A percentile compares a stretch with the other conserved stretches of the same genome.
Conservation (phyloP, 1,140 invertebrate genomes). For the Lucilia cuprina region DNA sequence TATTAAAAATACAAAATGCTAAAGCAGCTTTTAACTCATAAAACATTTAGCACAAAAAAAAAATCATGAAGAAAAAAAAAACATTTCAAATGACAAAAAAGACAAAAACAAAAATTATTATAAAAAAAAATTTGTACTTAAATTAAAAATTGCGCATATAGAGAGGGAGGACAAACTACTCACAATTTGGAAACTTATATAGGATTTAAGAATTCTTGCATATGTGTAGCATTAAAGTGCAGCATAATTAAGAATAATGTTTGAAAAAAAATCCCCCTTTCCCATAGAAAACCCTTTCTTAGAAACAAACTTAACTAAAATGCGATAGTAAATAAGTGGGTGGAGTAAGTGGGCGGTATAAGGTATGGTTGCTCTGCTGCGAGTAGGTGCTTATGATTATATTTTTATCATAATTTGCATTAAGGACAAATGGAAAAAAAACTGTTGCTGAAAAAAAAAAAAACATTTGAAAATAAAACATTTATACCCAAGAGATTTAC, state of each 20-base stretch:
- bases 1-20: conserved; percentile 25
- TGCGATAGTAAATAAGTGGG: neutral
- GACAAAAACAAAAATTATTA: neutral
- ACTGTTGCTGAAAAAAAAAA: neutral
- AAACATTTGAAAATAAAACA: neutral
- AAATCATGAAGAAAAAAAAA: neutral
- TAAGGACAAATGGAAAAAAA: neutral
- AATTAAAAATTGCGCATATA: neutral
- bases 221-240: neutral
- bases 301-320: neutral
- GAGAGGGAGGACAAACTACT: neutral
- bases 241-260: conserved; percentile 3
- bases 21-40: conserved; percentile 40
- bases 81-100: neutral
- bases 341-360: neutral
- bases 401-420: conserved; percentile 9
- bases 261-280: neutral
- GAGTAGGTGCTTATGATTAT: conserved; percentile 12
- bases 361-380: neutral
- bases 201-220: neutral
- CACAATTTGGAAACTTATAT: neutral
- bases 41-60: conserved; percentile 18
- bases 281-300: neutral
- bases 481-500: neutral
- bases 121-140: neutral